Base-by-base conservation (phyloP, 2,888 invertebrate species). In the Drosophila meridionalis region DNA sequence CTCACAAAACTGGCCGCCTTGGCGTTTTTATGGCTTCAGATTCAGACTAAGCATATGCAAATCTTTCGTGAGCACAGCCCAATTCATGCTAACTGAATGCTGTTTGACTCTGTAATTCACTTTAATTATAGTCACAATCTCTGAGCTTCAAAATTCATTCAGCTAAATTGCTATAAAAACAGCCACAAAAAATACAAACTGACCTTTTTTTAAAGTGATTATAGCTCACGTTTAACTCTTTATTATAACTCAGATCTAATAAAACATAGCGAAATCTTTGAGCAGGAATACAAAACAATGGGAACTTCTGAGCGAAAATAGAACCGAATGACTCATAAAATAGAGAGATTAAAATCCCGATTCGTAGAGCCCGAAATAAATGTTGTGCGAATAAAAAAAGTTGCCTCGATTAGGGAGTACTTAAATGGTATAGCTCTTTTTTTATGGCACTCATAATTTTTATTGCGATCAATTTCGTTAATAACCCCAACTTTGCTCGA, bases 401-500 rank as follows among this genome's bases (percentile, higher is more conserved):
- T 69, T 11, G 42, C 57, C 57, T 73, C 78, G 83, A 87, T 89
- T 87, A 69, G 69, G 70, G 60, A 85, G 82, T 72, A 71, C 77
- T 80, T 42, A 40, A 80, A 48, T 38, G 66, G 65, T 85, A 70
- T 76, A 43, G 61, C 65, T n/a, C 2, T 26, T 26, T 4, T 82
- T 85, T 85, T 78, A 84, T 82, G 77, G 52, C 79, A 38, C 47
- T 79, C 86, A 91, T 92, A 92, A 91, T 87, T 89, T 91, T 81
- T 82, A 87, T 87, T 82, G 91, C 87, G 88, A 90, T 89, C 90
- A 90, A 91, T 90, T 91, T 82, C 74, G 80, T 85, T 91, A 91
- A 89, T 90, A 91, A 91, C 73, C 72, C 38, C 30, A 61, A 62
- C 75, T 72, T 85, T 88, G 85, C 82, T 81, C 83, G 67, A 65